A percentile compares a stretch with the other conserved stretches of the same genome.
These are phyloP conservation scores for Chaunax sp. DNA, from an alignment of 2,797 vertebrate genomes.

Conservation along the genomic window DNA sequence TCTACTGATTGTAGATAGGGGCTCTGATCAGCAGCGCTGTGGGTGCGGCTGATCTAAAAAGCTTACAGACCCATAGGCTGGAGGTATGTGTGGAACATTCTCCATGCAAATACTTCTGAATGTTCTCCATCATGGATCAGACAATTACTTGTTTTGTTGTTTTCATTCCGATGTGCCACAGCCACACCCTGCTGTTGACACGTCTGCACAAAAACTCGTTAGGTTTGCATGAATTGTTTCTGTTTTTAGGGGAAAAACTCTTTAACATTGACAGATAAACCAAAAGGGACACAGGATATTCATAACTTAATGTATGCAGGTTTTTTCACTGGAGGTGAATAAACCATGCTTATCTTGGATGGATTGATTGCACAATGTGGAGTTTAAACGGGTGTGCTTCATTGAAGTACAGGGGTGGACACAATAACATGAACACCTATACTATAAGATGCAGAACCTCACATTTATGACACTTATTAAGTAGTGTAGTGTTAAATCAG, in stretches of 20 bases:
- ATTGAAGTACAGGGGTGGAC: not conserved
- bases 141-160: not conserved
- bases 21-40: not conserved
- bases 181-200: constrained; percentile 44
- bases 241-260: not conserved
- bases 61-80: constrained; percentile 19
- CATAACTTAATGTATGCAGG: not conserved
- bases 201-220: not conserved
- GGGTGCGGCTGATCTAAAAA: constrained; percentile 45
- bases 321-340: no score
- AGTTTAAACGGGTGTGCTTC: constrained; percentile 37
- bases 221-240: not conserved
- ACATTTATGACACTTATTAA: not conserved
- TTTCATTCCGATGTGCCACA: constrained; percentile 6
- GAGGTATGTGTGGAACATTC: constrained; percentile 52
- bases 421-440: not conserved
- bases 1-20: not conserved
- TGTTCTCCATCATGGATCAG: not conserved
- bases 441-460: not conserved
- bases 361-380: constrained; percentile 49
- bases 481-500: no score
- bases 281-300: not conserved
- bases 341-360: constrained; percentile 19
- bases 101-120: constrained; percentile 17
- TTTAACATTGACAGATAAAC: not conserved